Conservation (phyloP, 2,888 invertebrate genomes). For the Zygogramma bicolorata region DNA sequence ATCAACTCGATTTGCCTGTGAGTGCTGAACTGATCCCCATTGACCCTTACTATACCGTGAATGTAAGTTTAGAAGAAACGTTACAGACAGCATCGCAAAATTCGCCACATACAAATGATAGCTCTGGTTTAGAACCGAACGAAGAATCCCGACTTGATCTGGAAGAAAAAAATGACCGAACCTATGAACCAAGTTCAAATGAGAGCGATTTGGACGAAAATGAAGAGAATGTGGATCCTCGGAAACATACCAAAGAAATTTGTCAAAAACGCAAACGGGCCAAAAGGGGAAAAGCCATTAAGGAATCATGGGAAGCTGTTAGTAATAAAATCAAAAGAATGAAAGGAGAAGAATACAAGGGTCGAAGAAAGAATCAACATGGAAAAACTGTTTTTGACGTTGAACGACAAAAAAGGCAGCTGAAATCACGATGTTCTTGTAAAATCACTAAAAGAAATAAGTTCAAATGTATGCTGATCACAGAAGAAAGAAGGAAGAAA, state of each 20-base stretch:
- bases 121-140: background rate
- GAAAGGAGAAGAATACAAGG: background rate
- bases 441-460: background rate
- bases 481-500: background rate
- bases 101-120: background rate
- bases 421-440: background rate
- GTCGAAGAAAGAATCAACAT: background rate
- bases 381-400: conserved; percentile 2
- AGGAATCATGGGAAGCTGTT: background rate
- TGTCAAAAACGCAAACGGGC: background rate
- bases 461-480: background rate
- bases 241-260: background rate
- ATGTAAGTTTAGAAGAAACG: background rate
- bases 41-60: background rate
- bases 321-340: background rate
- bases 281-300: background rate
- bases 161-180: background rate
- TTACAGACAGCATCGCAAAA: background rate
- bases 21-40: background rate
- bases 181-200: background rate
- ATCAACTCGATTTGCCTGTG: background rate
- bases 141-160: background rate
- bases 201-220: background rate
- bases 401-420: background rate
- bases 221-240: conserved; percentile 1